Conservation (phyloP, 2,113 vertebrate species). For the Sitta europaea region DNA sequence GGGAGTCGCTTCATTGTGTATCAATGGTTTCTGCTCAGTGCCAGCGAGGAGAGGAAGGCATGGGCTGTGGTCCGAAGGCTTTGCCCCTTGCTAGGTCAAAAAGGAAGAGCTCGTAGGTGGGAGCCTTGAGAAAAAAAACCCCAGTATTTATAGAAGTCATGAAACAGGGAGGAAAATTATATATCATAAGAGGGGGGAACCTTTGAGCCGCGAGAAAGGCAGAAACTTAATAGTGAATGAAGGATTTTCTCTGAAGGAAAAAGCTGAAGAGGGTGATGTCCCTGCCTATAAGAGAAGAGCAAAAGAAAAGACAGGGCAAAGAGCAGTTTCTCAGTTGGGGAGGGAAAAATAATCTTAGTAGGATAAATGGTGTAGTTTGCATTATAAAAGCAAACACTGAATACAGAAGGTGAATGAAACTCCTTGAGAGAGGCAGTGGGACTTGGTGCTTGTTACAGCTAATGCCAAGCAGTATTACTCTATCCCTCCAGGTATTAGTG, state of each 20-base stretch:
- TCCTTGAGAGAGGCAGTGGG: not conserved
- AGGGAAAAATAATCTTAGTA: not conserved
- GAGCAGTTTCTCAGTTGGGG: not conserved
- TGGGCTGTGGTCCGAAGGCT: fast-evolving
- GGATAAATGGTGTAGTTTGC: not conserved
- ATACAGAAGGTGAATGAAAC: not conserved
- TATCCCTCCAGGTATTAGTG: not conserved
- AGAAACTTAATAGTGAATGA: not conserved
- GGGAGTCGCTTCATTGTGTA: not conserved
- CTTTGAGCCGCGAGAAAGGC: not conserved
- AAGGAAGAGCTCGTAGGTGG: not conserved
- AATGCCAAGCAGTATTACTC: not conserved
- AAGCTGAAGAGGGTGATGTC: not conserved
- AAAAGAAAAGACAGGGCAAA: not conserved
- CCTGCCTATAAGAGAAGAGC: not conserved
- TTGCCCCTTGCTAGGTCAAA: not conserved
- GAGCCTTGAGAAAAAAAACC: not conserved
- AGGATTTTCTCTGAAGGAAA: not conserved
- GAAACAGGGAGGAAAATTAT: not conserved
- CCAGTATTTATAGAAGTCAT: not conserved
- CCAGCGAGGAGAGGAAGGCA: not conserved
- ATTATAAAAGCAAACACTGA: not conserved
- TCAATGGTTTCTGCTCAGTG: not conserved
- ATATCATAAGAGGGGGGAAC: not conserved
- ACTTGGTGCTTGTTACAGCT: not conserved